These are phyloP conservation scores for Ceuthmochares aereus DNA, from an alignment of 2,113 vertebrate genomes.

Conservation along the genomic window DNA sequence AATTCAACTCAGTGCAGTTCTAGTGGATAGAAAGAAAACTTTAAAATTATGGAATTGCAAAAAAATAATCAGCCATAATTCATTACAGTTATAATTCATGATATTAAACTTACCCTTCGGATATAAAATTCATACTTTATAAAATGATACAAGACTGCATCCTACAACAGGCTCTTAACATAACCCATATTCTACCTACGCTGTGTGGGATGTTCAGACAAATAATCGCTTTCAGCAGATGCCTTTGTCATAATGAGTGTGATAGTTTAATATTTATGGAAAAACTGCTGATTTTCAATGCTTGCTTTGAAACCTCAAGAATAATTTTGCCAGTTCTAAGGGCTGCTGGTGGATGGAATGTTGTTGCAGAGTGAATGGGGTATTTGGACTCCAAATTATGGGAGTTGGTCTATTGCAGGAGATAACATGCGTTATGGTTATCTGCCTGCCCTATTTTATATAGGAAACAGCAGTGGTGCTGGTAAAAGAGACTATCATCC, in stretches of 20 bases:
- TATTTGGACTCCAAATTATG: not conserved
- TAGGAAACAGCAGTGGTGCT: not conserved
- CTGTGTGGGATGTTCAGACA: conserved; percentile 64
- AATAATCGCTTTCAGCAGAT: conserved; percentile 69
- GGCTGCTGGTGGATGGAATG: not conserved
- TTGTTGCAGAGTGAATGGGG: not conserved
- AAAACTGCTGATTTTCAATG: conserved; percentile 56
- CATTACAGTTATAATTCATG: not conserved
- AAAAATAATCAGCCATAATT: not conserved
- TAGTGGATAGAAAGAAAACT: conserved; percentile 26
- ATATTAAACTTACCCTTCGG: conserved; percentile 12
- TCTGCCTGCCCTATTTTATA: not conserved
- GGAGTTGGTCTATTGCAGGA: not conserved
- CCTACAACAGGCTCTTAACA: conserved; percentile 62
- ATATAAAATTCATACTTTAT: conserved; percentile 33
- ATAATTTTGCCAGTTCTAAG: not conserved
- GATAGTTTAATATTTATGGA: conserved; percentile 66
- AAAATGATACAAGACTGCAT: conserved; percentile 45
- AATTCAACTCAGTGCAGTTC: not conserved
- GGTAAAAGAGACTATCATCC: not conserved
- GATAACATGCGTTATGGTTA: not conserved
- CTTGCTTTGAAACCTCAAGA: conserved; percentile 30
- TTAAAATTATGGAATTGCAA: not conserved
- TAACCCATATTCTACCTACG: conserved; percentile 63
- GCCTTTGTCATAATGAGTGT: conserved; percentile 67